Percentiles rank a stretch among this genome's conserved stretches.
Evolutionary conservation across 2,888 invertebrate species (phyloP).

Genomic region (Cryptocephalus primarius): DNA sequence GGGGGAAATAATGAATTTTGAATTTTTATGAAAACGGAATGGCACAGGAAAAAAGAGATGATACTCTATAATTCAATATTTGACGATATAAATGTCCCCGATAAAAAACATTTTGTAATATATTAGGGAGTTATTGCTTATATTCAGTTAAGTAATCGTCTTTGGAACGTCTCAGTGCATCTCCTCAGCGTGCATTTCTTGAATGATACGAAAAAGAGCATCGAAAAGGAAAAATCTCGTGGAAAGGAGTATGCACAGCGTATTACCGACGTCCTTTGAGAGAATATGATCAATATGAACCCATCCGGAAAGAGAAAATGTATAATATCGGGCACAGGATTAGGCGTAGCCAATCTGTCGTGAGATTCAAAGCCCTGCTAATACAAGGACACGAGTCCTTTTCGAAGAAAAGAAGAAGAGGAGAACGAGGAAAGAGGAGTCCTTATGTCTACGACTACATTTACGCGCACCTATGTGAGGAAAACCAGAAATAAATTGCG

Average conservation of each 20-base stretch:
- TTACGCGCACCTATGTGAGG: not conserved
- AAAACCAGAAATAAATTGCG: not conserved
- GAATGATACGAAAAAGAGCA: constrained; percentile 1
- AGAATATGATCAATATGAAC: constrained; percentile 17
- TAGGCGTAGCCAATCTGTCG: constrained; percentile 37
- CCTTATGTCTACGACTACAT: too few species aligned
- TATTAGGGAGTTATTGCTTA: too few species aligned
- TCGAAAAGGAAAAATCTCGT: constrained; percentile 2
- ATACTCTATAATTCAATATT: too few species aligned
- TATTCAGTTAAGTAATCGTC: too few species aligned
- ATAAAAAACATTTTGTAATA: too few species aligned
- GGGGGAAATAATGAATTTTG: too few species aligned
- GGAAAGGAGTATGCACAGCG: not conserved
- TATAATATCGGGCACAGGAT: constrained; percentile 35
- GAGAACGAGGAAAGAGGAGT: not conserved
- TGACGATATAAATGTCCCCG: too few species aligned
- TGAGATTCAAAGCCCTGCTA: constrained; percentile 28
- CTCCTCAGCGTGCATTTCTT: not conserved
- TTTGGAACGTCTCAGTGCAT: not conserved
- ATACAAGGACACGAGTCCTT: constrained; percentile 25
- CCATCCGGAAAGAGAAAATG: constrained; percentile 21
- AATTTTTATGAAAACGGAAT: too few species aligned
- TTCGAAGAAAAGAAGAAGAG: constrained; percentile 3
- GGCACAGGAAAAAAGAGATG: too few species aligned
- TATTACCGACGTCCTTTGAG: constrained; percentile 11